Base-by-base conservation (phyloP, 1,140 invertebrate species). In the Theocolax elegans region DNA sequence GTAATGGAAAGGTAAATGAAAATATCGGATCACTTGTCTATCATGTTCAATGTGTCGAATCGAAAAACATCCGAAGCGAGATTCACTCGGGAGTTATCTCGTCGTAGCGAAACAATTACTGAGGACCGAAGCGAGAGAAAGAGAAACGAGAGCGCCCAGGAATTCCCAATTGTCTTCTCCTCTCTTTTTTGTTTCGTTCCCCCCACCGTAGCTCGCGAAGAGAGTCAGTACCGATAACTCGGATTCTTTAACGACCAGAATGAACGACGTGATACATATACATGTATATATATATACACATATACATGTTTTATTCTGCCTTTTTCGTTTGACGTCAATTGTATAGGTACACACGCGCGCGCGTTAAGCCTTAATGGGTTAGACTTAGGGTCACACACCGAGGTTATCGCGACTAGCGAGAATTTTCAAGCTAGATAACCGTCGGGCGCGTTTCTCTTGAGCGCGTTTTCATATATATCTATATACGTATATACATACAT, bases 261-360 rank as follows among this genome's bases (percentile, higher is more conserved):
- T 54, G 67, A 72, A 40, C 53, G 59, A 49, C 21, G 59, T 68
- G 42, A 4, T 35, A 58, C 54, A 25, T 53, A 53, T 38, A 48
- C 15, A 46, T n/a, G n/a, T n/a, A n/a, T n/a, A n/a, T n/a, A n/a
- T n/a, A n/a, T n/a, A n/a, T n/a, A n/a, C n/a, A n/a, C n/a, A n/a
- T n/a, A n/a, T n/a, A n/a, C n/a, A n/a, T n/a, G n/a, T n/a, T n/a
- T n/a, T n/a, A n/a, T n/a, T n/a, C n/a, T n/a, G n/a, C n/a, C n/a
- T n/a, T n/a, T n/a, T n/a, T n/a, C 79, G 78, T 80, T 83, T 80
- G 82, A 83, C 82, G 82, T 83, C 81, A 85, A 85, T 83, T 85
- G 81, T 83, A 80, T 83, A 85, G 84, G 83, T 85, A 81, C 72
- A 76, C 21, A 27, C 35, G 23, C 15, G 35, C 31, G n/a, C 6